Evolutionary conservation across 37 sponge, comb jelly and placozoan species (phyloP), one percentile per base, ranked within the genome.

Genomic region (Bolinopsis microptera): DNA sequence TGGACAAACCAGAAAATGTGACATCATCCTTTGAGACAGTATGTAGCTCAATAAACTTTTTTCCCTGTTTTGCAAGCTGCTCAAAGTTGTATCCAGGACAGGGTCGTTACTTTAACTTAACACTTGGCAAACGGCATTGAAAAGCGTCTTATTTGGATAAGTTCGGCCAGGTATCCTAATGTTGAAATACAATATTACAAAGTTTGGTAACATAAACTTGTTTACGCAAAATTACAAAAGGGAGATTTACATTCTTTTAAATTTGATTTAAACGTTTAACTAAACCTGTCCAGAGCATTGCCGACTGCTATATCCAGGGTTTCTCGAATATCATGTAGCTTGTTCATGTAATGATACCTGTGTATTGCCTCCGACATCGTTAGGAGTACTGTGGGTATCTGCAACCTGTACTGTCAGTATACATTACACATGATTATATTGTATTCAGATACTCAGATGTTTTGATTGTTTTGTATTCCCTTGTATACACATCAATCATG

Each of bases 51-150:
- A 99, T 93, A 92, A 95, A 99, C 93, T 95, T 95, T 32, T 23
- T 93, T 27, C 99, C 99, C 25, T 98, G 38, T 92, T 97, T 99
- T 16, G 99, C 99, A 3, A 99, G 93, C 94, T 99, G 99, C 39
- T 99, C 99, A 40, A 99, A 97, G 95, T 99, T 99, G 92, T 99
- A 99, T 32, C 99, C 99, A 16, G 99, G 99, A 31, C 97, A 96
- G 2, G 99, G 69, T 97, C 99, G 83, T 99, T 99, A 70, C 97
- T n/a, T n/a, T n/a, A 95, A 37, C 97, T 97, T 33, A 99, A 83
- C 23, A 99, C 98, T 32, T 94, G 35, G 99, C 99, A 96, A 99
- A 99, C 31, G 13, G 13, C 5, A 18, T n/a, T n/a, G n/a, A n/a
- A n/a, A n/a, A n/a, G n/a, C n/a, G n/a, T n/a, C n/a, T n/a, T n/a